These are phyloP conservation scores for Cancer borealis DNA, from an alignment of 2,888 invertebrate species.

Conservation along the genomic window DNA sequence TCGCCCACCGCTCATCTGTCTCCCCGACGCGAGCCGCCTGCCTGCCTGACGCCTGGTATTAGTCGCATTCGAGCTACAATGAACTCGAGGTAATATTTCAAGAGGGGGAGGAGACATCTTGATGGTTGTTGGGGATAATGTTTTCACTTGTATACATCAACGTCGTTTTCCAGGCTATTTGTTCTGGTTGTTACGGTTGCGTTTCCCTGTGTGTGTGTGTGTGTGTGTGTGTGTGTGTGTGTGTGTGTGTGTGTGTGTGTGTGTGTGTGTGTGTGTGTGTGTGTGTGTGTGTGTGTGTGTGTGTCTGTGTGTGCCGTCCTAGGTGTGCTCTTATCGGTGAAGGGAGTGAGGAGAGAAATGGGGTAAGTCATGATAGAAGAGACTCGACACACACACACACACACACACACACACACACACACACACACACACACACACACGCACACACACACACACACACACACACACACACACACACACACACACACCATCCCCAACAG, in stretches of 20 bases:
- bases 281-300: no score
- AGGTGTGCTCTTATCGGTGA: neutral
- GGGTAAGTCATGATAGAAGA: neutral
- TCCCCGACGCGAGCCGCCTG: conserved; percentile 5
- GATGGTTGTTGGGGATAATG: neutral
- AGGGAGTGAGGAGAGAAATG: neutral
- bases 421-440: conserved; percentile 54
- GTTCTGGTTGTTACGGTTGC: neutral
- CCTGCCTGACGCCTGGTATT: neutral
- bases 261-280: no score
- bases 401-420: conserved; percentile 41
- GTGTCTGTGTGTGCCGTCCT: neutral
- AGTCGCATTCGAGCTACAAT: conserved; percentile 18
- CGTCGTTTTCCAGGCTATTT: neutral
- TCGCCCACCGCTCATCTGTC: neutral
- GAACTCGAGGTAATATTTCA: neutral
- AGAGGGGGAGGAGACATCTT: neutral
- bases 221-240: neutral
- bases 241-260: no score
- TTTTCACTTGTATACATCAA: neutral
- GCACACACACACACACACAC: conserved; percentile 39
- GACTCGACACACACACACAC: neutral
- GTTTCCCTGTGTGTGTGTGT: neutral
- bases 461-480: conserved; percentile 47
- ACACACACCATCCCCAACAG: neutral